Percentiles rank a stretch among this genome's conserved stretches.
Conservation (phyloP, 2,797 vertebrate species). For the Crenuchus spilurus region DNA sequence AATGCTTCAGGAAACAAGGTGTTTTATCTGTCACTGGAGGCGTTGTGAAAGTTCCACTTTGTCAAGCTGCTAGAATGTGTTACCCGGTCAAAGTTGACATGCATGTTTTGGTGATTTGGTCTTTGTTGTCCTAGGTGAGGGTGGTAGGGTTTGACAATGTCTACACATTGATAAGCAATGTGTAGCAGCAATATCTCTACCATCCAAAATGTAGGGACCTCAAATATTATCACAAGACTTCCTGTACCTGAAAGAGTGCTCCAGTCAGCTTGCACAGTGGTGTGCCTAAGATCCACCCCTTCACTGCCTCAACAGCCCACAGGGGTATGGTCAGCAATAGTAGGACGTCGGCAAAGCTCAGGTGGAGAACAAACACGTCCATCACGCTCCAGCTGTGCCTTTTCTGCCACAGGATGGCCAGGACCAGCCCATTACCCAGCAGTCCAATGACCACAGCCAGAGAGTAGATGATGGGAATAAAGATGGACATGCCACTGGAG, state of each 20-base stretch:
- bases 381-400: slow-evolving; percentile 74
- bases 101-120: no score
- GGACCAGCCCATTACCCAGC: slow-evolving; percentile 69
- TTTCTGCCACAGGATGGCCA: slow-evolving; percentile 70
- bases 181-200: no score
- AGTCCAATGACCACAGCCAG: slow-evolving; percentile 74
- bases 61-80: no score
- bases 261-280: slow-evolving; percentile 81
- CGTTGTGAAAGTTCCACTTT: no score
- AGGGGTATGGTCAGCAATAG: slow-evolving; percentile 83
- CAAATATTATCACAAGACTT: no score
- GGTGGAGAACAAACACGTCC: slow-evolving; percentile 84
- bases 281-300: slow-evolving; percentile 79
- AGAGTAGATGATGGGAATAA: slow-evolving; percentile 75
- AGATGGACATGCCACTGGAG: slow-evolving; percentile 60
- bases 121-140: no score
- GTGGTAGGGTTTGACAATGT: no score
- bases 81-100: no score
- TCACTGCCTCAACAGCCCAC: slow-evolving; percentile 73
- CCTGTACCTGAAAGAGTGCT: slow-evolving; percentile 79
- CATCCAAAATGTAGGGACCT: no score
- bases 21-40: no score
- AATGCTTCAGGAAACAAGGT: no score
- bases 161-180: no score
- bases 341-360: slow-evolving; percentile 78